phyloP scores from a whole-genome alignment of 37 sponge, comb jelly and placozoan species.

The Cliona cf. orientalis region DNA sequence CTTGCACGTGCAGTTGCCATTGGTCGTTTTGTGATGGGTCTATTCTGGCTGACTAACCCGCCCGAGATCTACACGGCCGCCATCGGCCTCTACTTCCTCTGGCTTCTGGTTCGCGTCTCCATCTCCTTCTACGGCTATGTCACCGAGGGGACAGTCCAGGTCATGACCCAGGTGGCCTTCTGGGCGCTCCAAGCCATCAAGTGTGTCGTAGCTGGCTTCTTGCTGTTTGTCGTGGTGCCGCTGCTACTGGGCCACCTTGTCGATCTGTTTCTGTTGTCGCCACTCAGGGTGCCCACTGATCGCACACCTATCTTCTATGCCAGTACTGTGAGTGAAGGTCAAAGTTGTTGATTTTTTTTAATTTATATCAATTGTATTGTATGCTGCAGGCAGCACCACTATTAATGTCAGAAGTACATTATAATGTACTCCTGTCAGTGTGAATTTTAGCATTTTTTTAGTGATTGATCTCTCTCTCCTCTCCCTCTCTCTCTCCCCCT shows the following conservation, averaged over 20 bases:
- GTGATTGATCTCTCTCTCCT: too few relatives aligned
- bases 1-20: slow-evolving; percentile 42
- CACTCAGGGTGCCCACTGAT: slow-evolving; percentile 88
- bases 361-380: too few relatives aligned
- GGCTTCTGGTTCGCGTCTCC: slow-evolving; percentile 44
- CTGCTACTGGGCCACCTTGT: slow-evolving; percentile 89
- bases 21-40: slow-evolving; percentile 74
- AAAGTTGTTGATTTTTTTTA: neutral
- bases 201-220: slow-evolving; percentile 75
- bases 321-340: slow-evolving; percentile 71
- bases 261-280: slow-evolving; percentile 84
- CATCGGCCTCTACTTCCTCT: slow-evolving; percentile 85
- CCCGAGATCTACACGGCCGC: slow-evolving; percentile 95
- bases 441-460: neutral
- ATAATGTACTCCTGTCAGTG: neutral
- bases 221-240: slow-evolving; percentile 86
- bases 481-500: too few relatives aligned
- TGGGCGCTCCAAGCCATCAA: slow-evolving; percentile 66
- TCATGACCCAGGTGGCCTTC: slow-evolving; percentile 7
- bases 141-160: slow-evolving; percentile 4
- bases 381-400: too few relatives aligned
- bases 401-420: neutral
- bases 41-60: slow-evolving; percentile 54
- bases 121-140: slow-evolving; percentile 22
- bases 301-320: slow-evolving; percentile 87